Base-by-base conservation (phyloP, 2,888 invertebrate genomes). In the Phasia obesa region DNA sequence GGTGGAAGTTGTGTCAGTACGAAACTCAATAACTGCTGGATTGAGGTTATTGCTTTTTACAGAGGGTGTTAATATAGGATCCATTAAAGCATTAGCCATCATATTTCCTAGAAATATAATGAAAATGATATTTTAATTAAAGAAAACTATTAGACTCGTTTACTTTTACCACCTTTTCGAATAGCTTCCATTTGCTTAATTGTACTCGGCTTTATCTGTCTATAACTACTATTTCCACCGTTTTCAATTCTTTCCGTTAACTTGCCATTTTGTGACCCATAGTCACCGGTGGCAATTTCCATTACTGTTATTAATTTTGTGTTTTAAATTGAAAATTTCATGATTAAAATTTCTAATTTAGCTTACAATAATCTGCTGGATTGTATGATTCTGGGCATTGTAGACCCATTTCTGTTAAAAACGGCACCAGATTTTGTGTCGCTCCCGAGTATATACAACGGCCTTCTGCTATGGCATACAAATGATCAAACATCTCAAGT, bases 381-480 rank as follows among this genome's bases (percentile, higher is more conserved):
- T 97, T 98, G 90, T 98, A 97, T 88, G 96, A 97, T 17, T 95
- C 94, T 0, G 98, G 98, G 90, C 98, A 98, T 31, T 93, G 92
- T 15, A 97, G 92, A 85, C 94, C 93, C 78, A 95, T 92, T 84
- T 94, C 93, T 67, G 93, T 93, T 81, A 98, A 92, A 92, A 95
- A 98, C 0, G 96, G 95, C 62, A 98, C 92, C 23, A 98, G 91
- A 75, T 94, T 94, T 35, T 93, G 92, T 0, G 96, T 94, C 0
- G 95, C 94, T 9, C 98, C 98, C 81, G 96, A 94, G 89, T 95
- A 97, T 19, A 95, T 94, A 88, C 96, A 97, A 85, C 93, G 92
- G 0, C 98, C 98, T 38, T 94, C 94, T 0, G 95, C 95, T 19
- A 98, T 91, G 38, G 96, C 95, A 90, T 97, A 98, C 49, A 98